phyloP scores from a whole-genome alignment of 30 jellyfish, hydroid and myxozoan genomes.

The Aurelia aurita complex sp. Pacific region DNA sequence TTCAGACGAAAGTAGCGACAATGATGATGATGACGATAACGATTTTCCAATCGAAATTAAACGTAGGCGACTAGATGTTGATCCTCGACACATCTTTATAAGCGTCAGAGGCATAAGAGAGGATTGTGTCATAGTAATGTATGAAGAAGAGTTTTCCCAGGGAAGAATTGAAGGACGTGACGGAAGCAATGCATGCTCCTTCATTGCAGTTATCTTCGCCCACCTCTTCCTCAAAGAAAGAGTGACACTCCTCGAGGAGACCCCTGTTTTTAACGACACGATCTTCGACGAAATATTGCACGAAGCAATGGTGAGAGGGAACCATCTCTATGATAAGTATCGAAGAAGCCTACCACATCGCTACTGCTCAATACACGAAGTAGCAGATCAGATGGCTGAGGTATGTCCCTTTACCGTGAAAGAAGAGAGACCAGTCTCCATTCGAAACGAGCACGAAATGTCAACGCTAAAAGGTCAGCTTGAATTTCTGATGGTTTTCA shows the following conservation, averaged over 20 bases:
- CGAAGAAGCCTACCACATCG: conserved; percentile 13
- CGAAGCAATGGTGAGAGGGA: background rate
- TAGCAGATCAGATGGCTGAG: background rate
- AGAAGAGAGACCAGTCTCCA: background rate
- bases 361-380: conserved; percentile 1
- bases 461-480: conserved; percentile 6
- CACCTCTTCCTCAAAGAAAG: background rate
- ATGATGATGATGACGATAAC: background rate
- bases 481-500: background rate
- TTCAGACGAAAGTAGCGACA: background rate
- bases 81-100: background rate
- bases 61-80: background rate
- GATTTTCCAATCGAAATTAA: background rate
- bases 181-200: conserved; percentile 1
- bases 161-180: background rate
- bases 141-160: background rate
- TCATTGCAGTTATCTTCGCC: conserved; percentile 2
- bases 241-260: background rate
- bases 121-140: background rate
- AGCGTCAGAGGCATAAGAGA: background rate
- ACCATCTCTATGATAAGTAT: background rate
- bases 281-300: background rate
- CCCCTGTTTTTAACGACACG: background rate
- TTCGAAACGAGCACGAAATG: background rate
- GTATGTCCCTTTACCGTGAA: background rate